Evolutionary conservation across 2,113 vertebrate genomes (phyloP).

Genomic region (Smithornis capensis): DNA sequence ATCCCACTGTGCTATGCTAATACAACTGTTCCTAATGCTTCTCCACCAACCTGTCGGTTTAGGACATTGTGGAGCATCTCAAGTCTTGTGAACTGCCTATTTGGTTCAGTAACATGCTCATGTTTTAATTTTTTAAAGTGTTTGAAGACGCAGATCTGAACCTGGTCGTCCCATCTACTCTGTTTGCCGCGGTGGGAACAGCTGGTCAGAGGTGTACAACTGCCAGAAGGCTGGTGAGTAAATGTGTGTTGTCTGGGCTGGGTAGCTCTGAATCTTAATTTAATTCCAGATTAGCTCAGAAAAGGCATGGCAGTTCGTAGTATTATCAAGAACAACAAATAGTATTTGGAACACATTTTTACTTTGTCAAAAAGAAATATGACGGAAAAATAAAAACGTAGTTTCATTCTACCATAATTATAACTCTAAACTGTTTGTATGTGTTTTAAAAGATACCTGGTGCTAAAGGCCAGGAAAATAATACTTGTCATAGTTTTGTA

Average conservation of each 20-base stretch:
- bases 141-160: constrained; percentile 95
- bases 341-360: not conserved
- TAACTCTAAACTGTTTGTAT: not conserved
- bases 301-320: not conserved
- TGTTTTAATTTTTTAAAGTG: constrained; percentile 60
- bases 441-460: not conserved
- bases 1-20: not conserved
- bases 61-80: not conserved
- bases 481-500: not conserved
- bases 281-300: not conserved
- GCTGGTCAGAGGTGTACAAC: constrained; percentile 96
- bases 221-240: constrained; percentile 86
- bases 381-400: not conserved
- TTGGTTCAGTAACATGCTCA: not conserved
- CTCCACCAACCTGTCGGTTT: not conserved
- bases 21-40: not conserved
- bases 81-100: not conserved
- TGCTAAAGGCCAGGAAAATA: not conserved
- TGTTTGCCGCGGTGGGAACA: constrained; percentile 94
- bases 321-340: not conserved
- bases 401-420: not conserved
- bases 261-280: not conserved
- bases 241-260: not conserved
- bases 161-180: constrained; percentile 88
- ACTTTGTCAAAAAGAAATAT: not conserved